Conservation (phyloP, 2,113 vertebrate genomes). For the Procavia capensis region DNA sequence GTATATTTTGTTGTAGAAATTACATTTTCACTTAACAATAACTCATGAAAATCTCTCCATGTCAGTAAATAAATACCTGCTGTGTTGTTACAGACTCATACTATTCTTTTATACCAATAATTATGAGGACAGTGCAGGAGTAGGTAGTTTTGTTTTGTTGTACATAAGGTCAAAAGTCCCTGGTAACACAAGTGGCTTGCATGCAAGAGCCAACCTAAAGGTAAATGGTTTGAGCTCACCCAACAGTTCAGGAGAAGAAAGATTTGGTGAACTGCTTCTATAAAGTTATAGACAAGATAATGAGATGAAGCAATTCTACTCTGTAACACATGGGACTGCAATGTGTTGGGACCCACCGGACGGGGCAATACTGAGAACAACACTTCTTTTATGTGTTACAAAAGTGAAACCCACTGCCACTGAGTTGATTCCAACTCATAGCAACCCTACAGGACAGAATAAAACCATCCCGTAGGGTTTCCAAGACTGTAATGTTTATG, state of each 20-base stretch:
- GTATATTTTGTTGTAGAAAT: not conserved
- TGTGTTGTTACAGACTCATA: not conserved
- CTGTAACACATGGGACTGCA: not conserved
- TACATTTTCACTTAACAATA: not conserved
- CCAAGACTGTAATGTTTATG: too few species aligned
- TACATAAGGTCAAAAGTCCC: not conserved
- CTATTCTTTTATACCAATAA: not conserved
- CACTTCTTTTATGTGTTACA: not conserved
- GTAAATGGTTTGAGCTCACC: not conserved
- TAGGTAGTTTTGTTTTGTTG: not conserved
- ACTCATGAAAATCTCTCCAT: not conserved
- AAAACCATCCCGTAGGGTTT: too few species aligned
- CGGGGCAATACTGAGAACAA: not conserved
- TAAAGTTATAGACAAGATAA: not conserved
- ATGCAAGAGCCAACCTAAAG: not conserved
- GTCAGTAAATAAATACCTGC: not conserved
- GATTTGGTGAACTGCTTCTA: not conserved
- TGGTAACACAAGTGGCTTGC: not conserved
- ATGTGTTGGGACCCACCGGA: not conserved
- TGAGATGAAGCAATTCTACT: not conserved
- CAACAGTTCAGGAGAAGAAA: not conserved
- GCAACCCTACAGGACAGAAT: too few species aligned
- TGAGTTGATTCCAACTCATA: too few species aligned
- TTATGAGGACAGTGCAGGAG: not conserved
- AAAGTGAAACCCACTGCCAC: too few species aligned